Base-by-base conservation (phyloP, 2,888 invertebrate genomes). In the Eurois occulta region DNA sequence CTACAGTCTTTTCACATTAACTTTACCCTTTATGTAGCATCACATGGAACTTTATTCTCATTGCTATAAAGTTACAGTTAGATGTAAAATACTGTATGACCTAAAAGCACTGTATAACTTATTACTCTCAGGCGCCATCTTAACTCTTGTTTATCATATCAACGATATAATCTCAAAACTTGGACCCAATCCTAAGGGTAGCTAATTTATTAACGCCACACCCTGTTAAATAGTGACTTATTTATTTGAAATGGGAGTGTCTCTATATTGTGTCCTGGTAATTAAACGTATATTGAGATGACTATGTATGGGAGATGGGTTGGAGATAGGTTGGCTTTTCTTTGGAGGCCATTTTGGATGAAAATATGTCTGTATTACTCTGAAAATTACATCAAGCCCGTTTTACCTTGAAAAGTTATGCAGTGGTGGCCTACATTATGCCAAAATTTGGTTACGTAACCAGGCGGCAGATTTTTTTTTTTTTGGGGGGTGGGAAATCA, bases 181-280 rank as follows among this genome's bases (percentile, higher is more conserved):
- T 81, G 72, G 2, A 69, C 87, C 75, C 69, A 58, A 73, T 0
- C 10, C 43, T 41, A 72, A 81, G 88, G 88, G 88, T 89, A 83
- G 80, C 73, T 87, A 88, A 87, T 90, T 89, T 89, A 89, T 85
- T 86, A 84, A 66, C 55, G 38, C 78, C 85, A 74, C 80, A 85
- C 87, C 85, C 84, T 81, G 84, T 89, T 82, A 88, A 87, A 89
- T 80, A 84, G 86, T 89, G 81, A 81, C 84, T 77, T 80, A 84
- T 80, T 85, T 78, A 88, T 87, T 83, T 81, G 74, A 76, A 64
- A 77, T 66, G 75, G 80, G 77, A 75, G 81, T 83, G 75, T 87
- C 75, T 67, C 38, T 78, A 69, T 79, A 79, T 80, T 77, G 78
- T 69, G 68, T 80, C 35, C 43, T 68, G 64, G 65, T 81, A 85